phyloP scores from a whole-genome alignment of 2,888 invertebrate genomes.

The Trachelus tabidus region DNA sequence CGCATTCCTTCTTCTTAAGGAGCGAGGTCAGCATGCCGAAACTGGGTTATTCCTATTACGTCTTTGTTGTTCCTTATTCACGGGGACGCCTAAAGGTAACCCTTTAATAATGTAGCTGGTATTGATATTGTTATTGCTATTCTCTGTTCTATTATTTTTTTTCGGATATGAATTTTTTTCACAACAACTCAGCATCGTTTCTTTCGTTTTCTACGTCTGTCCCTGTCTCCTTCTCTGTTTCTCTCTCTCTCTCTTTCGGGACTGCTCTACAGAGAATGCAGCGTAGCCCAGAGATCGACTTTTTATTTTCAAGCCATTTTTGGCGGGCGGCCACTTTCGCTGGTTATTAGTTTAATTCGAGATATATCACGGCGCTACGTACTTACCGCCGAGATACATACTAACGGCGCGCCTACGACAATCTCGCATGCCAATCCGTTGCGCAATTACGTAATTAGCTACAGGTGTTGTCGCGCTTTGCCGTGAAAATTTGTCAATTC shows the following conservation, averaged over 20 bases:
- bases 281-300: conserved; percentile 18
- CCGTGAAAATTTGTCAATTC: conserved; percentile 7
- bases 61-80: neutral
- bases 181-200: neutral
- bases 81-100: neutral
- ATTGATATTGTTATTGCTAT: neutral
- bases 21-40: neutral
- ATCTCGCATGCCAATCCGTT: neutral
- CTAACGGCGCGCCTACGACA: neutral
- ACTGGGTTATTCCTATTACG: neutral
- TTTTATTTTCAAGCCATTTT: conserved; percentile 61
- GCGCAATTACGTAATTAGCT: conserved; percentile 14
- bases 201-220: neutral
- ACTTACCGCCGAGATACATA: neutral
- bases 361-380: conserved; percentile 39
- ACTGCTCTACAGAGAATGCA: neutral
- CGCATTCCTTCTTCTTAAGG: neutral
- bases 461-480: conserved; percentile 16
- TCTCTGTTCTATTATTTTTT: neutral
- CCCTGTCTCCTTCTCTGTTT: neutral
- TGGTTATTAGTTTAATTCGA: conserved; percentile 61
- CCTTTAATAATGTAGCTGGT: neutral
- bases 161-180: neutral
- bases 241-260: neutral
- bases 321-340: conserved; percentile 59